Evolutionary conservation across 2,888 invertebrate genomes (phyloP).

Genomic region (Nomada ruficornis): DNA sequence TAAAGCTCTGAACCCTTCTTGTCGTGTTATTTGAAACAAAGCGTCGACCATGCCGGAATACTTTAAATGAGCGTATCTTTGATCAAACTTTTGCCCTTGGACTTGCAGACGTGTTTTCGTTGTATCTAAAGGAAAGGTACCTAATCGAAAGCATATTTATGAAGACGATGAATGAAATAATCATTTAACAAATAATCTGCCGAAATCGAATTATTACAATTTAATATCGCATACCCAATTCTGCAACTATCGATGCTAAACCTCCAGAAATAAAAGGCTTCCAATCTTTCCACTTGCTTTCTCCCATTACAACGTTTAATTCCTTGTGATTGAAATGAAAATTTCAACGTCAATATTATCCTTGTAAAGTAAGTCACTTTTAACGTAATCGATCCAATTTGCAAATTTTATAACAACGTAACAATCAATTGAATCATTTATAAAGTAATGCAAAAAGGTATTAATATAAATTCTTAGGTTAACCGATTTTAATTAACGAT

Average conservation of each 20-base stretch:
- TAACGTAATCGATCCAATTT: neutral
- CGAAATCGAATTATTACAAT: neutral
- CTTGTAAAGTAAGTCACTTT: neutral
- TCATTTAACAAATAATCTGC: neutral
- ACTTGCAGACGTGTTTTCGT: conserved; percentile 97
- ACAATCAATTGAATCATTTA: neutral
- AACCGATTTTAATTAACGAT: neutral
- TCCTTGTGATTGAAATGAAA: conserved; percentile 11
- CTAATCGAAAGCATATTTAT: conserved; percentile 84
- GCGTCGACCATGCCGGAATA: conserved; percentile 98
- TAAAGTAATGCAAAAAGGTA: neutral
- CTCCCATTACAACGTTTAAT: conserved; percentile 87
- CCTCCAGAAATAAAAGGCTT: conserved; percentile 98
- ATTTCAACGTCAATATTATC: neutral
- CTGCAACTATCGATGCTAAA: conserved; percentile 95
- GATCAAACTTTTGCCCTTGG: conserved; percentile 95
- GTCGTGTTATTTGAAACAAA: conserved; percentile 92
- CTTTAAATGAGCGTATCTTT: conserved; percentile 89
- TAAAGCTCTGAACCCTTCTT: conserved; percentile 94
- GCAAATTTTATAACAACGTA: neutral
- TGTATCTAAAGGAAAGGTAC: conserved; percentile 98
- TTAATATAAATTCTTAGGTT: conserved; percentile 7
- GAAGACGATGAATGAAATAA: neutral
- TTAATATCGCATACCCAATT: conserved; percentile 89
- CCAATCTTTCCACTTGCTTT: conserved; percentile 95